Evolutionary conservation across 2,113 vertebrate species (phyloP).

Genomic region (Hipposideros armiger): DNA sequence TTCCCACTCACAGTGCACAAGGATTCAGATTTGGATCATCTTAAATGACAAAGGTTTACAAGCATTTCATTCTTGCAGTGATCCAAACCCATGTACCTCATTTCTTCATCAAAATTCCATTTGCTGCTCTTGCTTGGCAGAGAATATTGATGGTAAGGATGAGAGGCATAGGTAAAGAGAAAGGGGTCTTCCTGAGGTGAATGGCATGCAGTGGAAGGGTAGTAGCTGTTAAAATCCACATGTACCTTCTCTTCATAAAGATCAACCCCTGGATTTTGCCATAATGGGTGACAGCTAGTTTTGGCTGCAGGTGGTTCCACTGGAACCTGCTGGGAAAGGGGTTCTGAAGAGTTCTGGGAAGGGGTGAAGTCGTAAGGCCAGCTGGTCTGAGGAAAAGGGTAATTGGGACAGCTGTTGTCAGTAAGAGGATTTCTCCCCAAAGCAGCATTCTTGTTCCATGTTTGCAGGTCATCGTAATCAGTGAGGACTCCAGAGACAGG

Average conservation of each 20-base stretch:
- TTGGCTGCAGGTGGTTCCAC: slow-evolving; percentile 3
- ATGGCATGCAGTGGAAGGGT: neutral
- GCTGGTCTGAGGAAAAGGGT: slow-evolving; percentile 49
- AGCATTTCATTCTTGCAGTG: slow-evolving; percentile 56
- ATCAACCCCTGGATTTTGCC: neutral
- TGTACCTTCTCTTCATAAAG: slow-evolving; percentile 65
- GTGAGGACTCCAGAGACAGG: slow-evolving; percentile 59
- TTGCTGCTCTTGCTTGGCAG: neutral
- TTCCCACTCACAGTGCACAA: neutral
- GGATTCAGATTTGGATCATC: slow-evolving; percentile 56
- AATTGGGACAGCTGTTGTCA: neutral
- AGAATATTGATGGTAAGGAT: neutral
- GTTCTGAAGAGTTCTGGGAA: slow-evolving; percentile 34
- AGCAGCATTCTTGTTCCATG: slow-evolving; percentile 73
- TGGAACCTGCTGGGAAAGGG: slow-evolving; percentile 58
- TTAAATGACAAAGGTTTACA: slow-evolving; percentile 78
- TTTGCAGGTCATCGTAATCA: neutral
- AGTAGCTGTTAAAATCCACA: neutral
- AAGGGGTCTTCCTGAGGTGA: slow-evolving; percentile 58
- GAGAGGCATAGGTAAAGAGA: neutral
- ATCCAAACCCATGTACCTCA: neutral
- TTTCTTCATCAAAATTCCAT: slow-evolving; percentile 23
- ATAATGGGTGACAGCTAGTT: neutral
- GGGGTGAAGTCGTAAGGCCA: slow-evolving; percentile 65
- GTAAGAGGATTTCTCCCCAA: slow-evolving; percentile 21